Evolutionary conservation across 2,888 invertebrate genomes (phyloP).

Genomic region (Trissolcus brochymenae): DNA sequence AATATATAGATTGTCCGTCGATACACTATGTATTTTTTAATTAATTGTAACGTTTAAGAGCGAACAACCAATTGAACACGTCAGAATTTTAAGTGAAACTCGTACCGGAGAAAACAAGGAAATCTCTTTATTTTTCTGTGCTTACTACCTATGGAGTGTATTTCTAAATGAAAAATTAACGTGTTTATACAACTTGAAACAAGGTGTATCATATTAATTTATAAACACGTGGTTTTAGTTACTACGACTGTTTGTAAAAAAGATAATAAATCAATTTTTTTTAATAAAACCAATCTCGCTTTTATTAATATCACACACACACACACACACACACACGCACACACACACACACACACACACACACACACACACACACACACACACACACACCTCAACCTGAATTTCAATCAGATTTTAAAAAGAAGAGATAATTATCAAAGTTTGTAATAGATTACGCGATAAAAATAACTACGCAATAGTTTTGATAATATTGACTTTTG

Average conservation of each 20-base stretch:
- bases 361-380: too few relatives aligned
- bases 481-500: not conserved
- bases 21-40: slow-evolving; percentile 29
- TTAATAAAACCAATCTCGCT: not conserved
- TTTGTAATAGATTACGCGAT: too few relatives aligned
- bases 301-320: too few relatives aligned
- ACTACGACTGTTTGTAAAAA: slow-evolving; percentile 22
- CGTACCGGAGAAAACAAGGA: slow-evolving; percentile 7
- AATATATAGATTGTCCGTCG: slow-evolving; percentile 15
- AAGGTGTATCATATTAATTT: slow-evolving; percentile 6
- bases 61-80: not conserved
- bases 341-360: too few relatives aligned
- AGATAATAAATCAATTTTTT: slow-evolving; percentile 23
- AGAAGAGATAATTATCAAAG: too few relatives aligned
- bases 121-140: slow-evolving; percentile 22
- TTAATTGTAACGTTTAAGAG: slow-evolving; percentile 13
- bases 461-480: too few relatives aligned
- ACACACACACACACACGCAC: too few relatives aligned
- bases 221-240: slow-evolving; percentile 13
- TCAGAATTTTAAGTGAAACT: not conserved
- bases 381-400: too few relatives aligned
- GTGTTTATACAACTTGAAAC: slow-evolving; percentile 10
- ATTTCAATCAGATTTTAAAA: too few relatives aligned
- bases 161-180: slow-evolving; percentile 8
- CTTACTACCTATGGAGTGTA: slow-evolving; percentile 10